phyloP scores from a whole-genome alignment of 2,888 invertebrate species.

The Netelia inedita region DNA sequence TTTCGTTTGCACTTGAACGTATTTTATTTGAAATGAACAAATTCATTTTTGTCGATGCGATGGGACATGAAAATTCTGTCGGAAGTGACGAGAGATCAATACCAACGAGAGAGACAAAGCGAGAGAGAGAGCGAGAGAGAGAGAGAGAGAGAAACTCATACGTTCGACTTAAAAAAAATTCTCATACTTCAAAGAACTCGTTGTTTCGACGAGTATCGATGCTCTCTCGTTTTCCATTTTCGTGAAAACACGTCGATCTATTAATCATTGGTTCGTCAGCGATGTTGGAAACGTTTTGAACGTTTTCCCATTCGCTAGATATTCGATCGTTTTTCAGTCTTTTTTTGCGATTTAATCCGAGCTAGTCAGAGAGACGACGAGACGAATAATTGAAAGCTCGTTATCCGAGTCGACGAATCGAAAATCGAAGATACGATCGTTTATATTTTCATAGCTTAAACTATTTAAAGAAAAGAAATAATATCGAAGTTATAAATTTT shows the following conservation, averaged over 20 bases:
- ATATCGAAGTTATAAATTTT: not conserved
- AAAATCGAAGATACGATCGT: no score
- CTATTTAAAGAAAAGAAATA: no score
- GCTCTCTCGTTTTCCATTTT: constrained; percentile 7
- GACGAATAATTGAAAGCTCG: no score
- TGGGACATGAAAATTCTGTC: not conserved
- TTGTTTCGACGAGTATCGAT: constrained; percentile 7
- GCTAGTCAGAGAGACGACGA: no score
- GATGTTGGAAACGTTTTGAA: not conserved
- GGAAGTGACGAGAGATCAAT: not conserved
- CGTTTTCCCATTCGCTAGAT: not conserved
- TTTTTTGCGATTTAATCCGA: no score
- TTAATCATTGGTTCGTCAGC: constrained; percentile 1
- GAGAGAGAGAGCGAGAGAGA: no score
- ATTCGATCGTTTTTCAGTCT: not conserved
- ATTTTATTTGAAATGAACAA: not conserved
- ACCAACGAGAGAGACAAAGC: not conserved
- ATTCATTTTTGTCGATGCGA: not conserved
- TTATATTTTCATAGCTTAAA: no score
- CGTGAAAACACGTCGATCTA: constrained; percentile 18
- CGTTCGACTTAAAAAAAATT: not conserved
- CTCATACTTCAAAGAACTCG: not conserved
- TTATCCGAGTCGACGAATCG: no score
- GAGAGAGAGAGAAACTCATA: not conserved
- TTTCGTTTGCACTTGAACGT: not conserved